Conservation (phyloP, 2,797 vertebrate species). For the Alcedo quadribrachys region DNA sequence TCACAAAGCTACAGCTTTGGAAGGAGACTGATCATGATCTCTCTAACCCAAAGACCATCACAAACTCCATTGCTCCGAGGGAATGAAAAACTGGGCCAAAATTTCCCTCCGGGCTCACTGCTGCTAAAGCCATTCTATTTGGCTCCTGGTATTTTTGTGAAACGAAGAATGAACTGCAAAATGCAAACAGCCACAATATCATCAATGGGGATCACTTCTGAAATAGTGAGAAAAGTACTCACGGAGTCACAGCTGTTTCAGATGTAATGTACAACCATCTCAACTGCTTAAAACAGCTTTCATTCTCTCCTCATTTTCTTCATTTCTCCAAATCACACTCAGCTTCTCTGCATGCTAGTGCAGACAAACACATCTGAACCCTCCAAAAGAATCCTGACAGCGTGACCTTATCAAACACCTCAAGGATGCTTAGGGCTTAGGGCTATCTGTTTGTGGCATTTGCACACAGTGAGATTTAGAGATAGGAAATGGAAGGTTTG, state of each 20-base stretch:
- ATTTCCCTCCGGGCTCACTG: not conserved
- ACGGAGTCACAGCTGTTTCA: not conserved
- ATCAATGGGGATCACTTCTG: not conserved
- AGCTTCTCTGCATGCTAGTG: not conserved
- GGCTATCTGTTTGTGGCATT: not conserved
- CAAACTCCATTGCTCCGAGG: not conserved
- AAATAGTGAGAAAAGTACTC: not conserved
- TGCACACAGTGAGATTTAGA: not conserved
- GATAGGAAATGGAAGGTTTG: not conserved
- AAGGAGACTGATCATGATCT: rapidly evolving
- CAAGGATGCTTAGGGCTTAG: not conserved
- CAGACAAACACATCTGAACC: not conserved
- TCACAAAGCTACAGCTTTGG: not conserved
- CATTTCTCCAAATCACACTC: not conserved
- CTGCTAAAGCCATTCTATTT: not conserved
- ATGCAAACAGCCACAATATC: not conserved
- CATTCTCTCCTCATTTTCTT: not conserved
- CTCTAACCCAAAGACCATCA: not conserved
- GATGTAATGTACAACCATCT: not conserved
- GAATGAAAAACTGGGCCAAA: not conserved
- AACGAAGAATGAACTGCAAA: not conserved
- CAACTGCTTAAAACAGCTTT: not conserved
- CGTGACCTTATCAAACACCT: not conserved
- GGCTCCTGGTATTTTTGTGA: not conserved
- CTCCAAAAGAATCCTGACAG: not conserved